Evolutionary conservation across 1,140 invertebrate genomes (phyloP).

Genomic region (Hydropsyche tenuis): DNA sequence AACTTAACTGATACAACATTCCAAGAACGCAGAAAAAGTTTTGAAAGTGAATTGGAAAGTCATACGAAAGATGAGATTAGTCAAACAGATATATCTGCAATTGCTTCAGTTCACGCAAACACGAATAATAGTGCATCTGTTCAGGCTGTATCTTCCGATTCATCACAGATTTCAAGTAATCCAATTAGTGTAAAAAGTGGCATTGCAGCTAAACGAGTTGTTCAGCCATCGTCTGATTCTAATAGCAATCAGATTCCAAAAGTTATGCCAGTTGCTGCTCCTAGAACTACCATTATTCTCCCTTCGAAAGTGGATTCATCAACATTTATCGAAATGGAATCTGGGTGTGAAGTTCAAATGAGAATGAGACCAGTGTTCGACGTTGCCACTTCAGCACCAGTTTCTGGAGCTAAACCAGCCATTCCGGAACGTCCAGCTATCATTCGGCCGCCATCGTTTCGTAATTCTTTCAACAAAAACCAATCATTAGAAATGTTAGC

Average conservation of each 20-base stretch:
- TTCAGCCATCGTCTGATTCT: slow-evolving; percentile 21
- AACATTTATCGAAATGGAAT: slow-evolving; percentile 22
- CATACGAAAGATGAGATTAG: slow-evolving; percentile 29
- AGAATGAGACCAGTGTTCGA: slow-evolving; percentile 45
- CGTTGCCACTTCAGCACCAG: neutral
- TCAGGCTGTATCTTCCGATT: slow-evolving; percentile 42
- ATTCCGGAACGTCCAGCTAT: slow-evolving; percentile 75
- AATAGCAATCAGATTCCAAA: slow-evolving; percentile 2
- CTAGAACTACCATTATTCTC: slow-evolving; percentile 35
- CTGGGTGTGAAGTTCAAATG: slow-evolving; percentile 54
- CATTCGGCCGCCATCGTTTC: slow-evolving; percentile 67
- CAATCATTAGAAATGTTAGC: slow-evolving; percentile 52
- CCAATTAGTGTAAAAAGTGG: slow-evolving; percentile 36
- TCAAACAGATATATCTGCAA: slow-evolving; percentile 16
- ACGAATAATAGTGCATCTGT: too few species aligned
- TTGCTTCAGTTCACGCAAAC: slow-evolving; percentile 34
- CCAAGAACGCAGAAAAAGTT: slow-evolving; percentile 56
- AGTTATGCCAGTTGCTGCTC: slow-evolving; percentile 33
- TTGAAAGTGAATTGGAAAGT: slow-evolving; percentile 59
- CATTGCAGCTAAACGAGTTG: slow-evolving; percentile 32
- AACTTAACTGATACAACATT: slow-evolving; percentile 53
- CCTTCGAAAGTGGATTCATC: slow-evolving; percentile 24
- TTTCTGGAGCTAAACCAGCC: slow-evolving; percentile 66
- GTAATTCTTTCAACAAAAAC: slow-evolving; percentile 52
- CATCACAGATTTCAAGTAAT: slow-evolving; percentile 40